Evolutionary conservation across 2,113 vertebrate genomes (phyloP).

Genomic region (Cyphotilapia sp.): DNA sequence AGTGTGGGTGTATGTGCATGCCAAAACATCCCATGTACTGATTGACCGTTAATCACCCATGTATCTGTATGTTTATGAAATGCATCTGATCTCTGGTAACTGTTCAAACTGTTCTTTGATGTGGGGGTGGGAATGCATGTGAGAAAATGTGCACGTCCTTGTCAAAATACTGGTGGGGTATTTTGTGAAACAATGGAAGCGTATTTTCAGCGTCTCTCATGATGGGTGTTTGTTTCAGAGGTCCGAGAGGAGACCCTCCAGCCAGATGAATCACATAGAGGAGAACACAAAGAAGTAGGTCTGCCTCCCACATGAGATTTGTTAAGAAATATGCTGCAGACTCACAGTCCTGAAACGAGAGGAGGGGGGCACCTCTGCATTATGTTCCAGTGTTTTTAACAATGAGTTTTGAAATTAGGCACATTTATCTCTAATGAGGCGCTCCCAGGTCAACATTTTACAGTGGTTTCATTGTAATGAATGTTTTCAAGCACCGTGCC

Average conservation of each 20-base stretch:
- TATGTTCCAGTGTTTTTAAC: background rate
- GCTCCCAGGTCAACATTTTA: background rate
- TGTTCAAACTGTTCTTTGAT: background rate
- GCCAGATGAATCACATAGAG: constrained; percentile 73
- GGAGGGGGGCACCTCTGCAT: background rate
- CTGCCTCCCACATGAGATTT: constrained; percentile 21
- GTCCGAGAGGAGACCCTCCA: constrained; percentile 62
- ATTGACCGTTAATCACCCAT: background rate
- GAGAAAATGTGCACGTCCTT: background rate
- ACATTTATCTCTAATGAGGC: background rate
- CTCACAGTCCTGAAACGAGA: background rate
- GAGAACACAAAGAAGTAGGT: constrained; percentile 88
- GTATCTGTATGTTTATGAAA: background rate
- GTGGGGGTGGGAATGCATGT: background rate
- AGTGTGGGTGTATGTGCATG: background rate
- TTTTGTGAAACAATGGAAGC: background rate
- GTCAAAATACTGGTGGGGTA: background rate
- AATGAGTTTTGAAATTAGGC: background rate
- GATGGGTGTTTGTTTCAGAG: constrained; percentile 66
- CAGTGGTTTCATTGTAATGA: background rate
- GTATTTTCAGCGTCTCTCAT: background rate
- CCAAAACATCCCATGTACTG: background rate
- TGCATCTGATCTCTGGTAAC: background rate
- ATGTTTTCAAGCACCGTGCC: background rate
- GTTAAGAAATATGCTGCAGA: background rate